Evolutionary conservation across 2,888 invertebrate species (phyloP).

Genomic region (Lissonota sp.): DNA sequence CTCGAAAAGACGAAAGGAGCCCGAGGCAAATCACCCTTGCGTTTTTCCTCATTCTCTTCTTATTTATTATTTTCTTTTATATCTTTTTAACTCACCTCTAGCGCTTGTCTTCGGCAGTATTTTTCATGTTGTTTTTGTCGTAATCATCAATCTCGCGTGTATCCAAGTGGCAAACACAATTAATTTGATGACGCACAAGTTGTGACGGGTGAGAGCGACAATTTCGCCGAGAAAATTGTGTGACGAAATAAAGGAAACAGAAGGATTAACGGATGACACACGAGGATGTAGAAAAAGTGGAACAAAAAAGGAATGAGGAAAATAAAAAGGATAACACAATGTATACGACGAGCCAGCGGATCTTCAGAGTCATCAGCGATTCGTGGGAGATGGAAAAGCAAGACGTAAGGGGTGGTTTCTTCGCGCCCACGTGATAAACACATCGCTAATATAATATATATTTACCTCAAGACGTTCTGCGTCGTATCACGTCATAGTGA

Average conservation of each 20-base stretch:
- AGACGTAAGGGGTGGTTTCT: too few relatives aligned
- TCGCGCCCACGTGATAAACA: too few relatives aligned
- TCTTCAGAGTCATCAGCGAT: constrained; percentile 33
- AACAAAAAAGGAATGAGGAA: background rate
- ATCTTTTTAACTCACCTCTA: constrained; percentile 1
- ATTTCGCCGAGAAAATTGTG: background rate
- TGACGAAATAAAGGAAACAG: background rate
- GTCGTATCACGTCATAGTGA: too few relatives aligned
- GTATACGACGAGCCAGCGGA: background rate
- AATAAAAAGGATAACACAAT: too few relatives aligned
- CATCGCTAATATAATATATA: too few relatives aligned
- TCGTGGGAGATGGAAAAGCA: too few relatives aligned
- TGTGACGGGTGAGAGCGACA: background rate
- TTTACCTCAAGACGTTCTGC: too few relatives aligned
- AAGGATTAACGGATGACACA: background rate
- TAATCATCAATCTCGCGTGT: background rate
- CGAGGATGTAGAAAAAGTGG: background rate
- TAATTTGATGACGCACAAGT: background rate
- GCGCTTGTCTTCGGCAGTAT: background rate
- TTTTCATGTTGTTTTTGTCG: constrained; percentile 4
- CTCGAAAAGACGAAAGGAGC: constrained; percentile 13
- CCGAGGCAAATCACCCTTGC: background rate
- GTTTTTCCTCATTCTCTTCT: constrained; percentile 6
- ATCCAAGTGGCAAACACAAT: background rate
- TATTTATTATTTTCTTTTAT: constrained; percentile 3